Percentiles rank a stretch among this genome's conserved stretches.
phyloP scores from a whole-genome alignment of 2,797 vertebrate species.

The Clarias platycephalus region DNA sequence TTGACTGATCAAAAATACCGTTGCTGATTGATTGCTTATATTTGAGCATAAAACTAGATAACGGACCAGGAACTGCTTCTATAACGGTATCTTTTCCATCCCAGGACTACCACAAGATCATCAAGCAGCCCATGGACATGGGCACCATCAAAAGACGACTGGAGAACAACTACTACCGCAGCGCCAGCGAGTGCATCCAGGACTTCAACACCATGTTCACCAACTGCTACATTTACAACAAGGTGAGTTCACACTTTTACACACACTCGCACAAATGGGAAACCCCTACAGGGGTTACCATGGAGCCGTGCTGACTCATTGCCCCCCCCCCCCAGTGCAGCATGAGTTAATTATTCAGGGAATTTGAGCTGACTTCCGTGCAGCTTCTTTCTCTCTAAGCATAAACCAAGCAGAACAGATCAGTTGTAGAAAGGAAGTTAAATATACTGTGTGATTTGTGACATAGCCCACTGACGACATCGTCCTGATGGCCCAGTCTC shows the following conservation, averaged over 20 bases:
- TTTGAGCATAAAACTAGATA: neutral
- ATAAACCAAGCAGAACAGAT: no score
- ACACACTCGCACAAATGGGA: neutral
- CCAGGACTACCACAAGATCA: constrained; percentile 95
- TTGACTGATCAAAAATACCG: neutral
- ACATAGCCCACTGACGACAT: constrained; percentile 88
- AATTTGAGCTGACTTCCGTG: neutral
- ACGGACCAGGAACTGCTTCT: no score
- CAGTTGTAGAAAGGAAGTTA: neutral
- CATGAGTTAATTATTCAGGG: constrained; percentile 2
- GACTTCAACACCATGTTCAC: constrained; percentile 98
- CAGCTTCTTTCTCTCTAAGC: neutral
- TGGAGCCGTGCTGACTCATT: constrained; percentile 13
- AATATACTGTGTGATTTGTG: neutral
- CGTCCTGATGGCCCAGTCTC: constrained; percentile 92
- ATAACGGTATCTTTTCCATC: neutral
- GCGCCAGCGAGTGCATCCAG: constrained; percentile 90
- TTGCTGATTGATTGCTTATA: neutral
- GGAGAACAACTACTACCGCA: constrained; percentile 90
- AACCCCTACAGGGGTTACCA: constrained; percentile 1
- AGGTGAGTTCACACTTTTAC: constrained; percentile 70
- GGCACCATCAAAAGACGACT: constrained; percentile 89
- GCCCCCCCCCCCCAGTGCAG: no score
- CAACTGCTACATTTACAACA: constrained; percentile 97
- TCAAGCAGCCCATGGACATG: constrained; percentile 97